A percentile compares a stretch with the other conserved stretches of the same genome.
phyloP scores from a whole-genome alignment of 1,140 invertebrate species.

The Thaumetopoea pityocampa region DNA sequence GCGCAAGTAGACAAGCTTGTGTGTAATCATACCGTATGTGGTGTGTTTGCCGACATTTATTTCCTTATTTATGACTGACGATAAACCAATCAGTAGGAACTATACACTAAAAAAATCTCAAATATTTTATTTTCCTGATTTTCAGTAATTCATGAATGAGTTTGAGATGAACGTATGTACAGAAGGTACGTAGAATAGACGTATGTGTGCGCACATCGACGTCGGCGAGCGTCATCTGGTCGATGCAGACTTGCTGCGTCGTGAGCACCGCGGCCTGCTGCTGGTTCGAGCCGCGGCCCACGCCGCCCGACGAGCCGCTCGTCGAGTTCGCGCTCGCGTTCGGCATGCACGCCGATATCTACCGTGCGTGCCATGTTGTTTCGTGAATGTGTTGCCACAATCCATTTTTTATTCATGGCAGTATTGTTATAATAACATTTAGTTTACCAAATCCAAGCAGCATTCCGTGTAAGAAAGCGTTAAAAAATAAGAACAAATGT shows the following conservation, averaged over 20 bases:
- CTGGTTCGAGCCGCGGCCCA: slow-evolving; percentile 65
- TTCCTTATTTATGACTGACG: no score
- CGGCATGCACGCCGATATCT: slow-evolving; percentile 71
- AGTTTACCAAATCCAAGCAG: slow-evolving; percentile 50
- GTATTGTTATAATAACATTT: neutral
- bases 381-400: slow-evolving; percentile 12
- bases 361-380: no score
- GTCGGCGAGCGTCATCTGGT: slow-evolving; percentile 80
- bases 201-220: slow-evolving; percentile 78
- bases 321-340: slow-evolving; percentile 77
- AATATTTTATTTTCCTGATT: neutral
- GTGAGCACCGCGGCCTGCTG: slow-evolving; percentile 51
- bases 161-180: neutral
- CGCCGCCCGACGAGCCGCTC: slow-evolving; percentile 16
- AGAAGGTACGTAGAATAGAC: neutral
- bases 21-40: no score
- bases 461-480: slow-evolving; percentile 33
- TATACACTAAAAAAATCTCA: no score
- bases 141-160: neutral
- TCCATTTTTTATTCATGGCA: no score
- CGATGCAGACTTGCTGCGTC: slow-evolving; percentile 81
- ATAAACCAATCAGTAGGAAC: no score
- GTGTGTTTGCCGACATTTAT: no score
- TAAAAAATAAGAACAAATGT: slow-evolving; percentile 15
- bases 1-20: no score